phyloP scores from a whole-genome alignment of 1,140 invertebrate genomes.

The Heliconius eleuchia region DNA sequence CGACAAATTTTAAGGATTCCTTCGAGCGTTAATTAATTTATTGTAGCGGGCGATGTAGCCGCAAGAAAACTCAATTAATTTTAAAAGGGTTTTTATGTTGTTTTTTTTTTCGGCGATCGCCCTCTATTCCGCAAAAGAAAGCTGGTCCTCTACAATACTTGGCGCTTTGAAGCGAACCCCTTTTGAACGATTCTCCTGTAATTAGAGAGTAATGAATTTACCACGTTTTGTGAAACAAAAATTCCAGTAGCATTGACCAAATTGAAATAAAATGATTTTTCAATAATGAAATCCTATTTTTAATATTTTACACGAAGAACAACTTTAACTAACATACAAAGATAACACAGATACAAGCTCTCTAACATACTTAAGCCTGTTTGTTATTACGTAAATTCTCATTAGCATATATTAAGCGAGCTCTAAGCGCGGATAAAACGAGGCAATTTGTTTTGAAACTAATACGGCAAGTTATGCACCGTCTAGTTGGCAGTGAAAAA shows the following conservation, averaged over 20 bases:
- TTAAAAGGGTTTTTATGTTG: slow-evolving; percentile 81
- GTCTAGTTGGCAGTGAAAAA: slow-evolving; percentile 70
- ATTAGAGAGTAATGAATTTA: slow-evolving; percentile 69
- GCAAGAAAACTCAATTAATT: slow-evolving; percentile 81
- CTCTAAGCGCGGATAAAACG: slow-evolving; percentile 52
- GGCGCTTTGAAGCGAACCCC: slow-evolving; percentile 51
- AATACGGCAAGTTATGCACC: slow-evolving; percentile 38
- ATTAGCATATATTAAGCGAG: slow-evolving; percentile 54
- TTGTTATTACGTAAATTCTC: slow-evolving; percentile 44
- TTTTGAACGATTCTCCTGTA: slow-evolving; percentile 61
- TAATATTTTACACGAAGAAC: not conserved
- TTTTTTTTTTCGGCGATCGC: slow-evolving; percentile 72
- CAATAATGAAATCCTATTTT: not conserved
- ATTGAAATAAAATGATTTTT: not conserved
- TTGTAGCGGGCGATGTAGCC: slow-evolving; percentile 77
- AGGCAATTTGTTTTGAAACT: slow-evolving; percentile 50
- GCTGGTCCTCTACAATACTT: slow-evolving; percentile 61
- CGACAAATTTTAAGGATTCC: slow-evolving; percentile 80
- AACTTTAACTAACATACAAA: slow-evolving; percentile 19
- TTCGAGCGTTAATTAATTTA: slow-evolving; percentile 80
- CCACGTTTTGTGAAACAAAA: slow-evolving; percentile 39
- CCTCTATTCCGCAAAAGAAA: slow-evolving; percentile 65
- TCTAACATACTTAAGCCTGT: slow-evolving; percentile 36
- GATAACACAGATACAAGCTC: slow-evolving; percentile 23
- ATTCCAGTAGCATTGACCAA: slow-evolving; percentile 18